Conservation (phyloP, 2,888 invertebrate species). For the Synanthedon vespiformis region DNA sequence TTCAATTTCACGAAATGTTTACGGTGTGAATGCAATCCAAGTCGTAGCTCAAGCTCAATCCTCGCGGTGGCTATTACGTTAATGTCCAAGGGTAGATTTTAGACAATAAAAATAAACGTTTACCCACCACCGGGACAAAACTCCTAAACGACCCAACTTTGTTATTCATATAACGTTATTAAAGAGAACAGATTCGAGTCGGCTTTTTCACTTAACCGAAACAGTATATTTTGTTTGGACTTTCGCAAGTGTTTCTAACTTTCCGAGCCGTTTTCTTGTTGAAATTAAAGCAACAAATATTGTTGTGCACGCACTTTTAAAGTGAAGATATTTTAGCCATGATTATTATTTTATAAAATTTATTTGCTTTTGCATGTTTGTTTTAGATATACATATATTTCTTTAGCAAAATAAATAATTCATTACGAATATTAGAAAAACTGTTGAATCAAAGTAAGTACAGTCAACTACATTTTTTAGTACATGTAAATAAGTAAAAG, state of each 20-base stretch:
- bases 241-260: conserved; percentile 1
- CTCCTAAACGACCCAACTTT: conserved; percentile 44
- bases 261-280: not conserved
- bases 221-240: not conserved
- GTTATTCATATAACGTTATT: conserved; percentile 41
- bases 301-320: too few relatives aligned
- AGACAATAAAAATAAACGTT: conserved; percentile 59
- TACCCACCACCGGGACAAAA: conserved; percentile 35
- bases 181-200: conserved; percentile 30
- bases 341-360: too few relatives aligned
- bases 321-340: too few relatives aligned
- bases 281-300: not conserved
- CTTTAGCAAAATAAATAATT: too few relatives aligned
- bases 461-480: too few relatives aligned
- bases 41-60: conserved; percentile 38
- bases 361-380: too few relatives aligned
- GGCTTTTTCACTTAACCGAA: conserved; percentile 1
- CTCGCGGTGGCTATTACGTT: conserved; percentile 50
- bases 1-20: not conserved
- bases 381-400: too few relatives aligned
- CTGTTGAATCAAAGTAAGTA: too few relatives aligned
- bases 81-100: conserved; percentile 49
- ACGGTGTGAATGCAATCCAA: conserved; percentile 1
- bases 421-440: too few relatives aligned
- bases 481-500: too few relatives aligned